These are phyloP conservation scores for Otis tarda DNA, from an alignment of 2,113 vertebrate species.

Conservation along the genomic window DNA sequence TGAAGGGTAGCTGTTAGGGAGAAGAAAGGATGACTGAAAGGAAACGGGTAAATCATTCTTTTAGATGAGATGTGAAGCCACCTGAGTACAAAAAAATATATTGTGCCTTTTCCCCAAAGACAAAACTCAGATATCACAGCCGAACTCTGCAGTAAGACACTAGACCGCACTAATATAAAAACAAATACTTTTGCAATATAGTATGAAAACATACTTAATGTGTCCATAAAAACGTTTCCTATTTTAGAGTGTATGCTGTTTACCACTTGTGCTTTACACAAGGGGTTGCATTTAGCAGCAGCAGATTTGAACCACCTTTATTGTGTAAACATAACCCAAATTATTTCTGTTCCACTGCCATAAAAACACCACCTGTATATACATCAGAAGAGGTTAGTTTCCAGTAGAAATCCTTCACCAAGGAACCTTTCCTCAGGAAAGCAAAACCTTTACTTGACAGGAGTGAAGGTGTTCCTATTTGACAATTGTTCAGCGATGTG, in stretches of 20 bases:
- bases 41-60: background rate
- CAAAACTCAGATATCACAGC: background rate
- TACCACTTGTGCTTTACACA: background rate
- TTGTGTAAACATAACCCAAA: background rate
- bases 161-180: background rate
- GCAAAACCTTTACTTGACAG: background rate
- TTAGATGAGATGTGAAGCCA: background rate
- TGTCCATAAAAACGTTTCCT: background rate
- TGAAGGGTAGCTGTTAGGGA: background rate
- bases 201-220: background rate
- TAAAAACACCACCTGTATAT: background rate
- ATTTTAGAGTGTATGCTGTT: fast-evolving
- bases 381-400: background rate
- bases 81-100: background rate
- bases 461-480: background rate
- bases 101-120: background rate
- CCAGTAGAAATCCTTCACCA: background rate
- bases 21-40: background rate
- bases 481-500: background rate
- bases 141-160: background rate
- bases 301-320: background rate
- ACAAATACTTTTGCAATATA: background rate
- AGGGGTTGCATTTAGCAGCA: background rate
- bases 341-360: background rate
- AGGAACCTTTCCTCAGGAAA: background rate